Evolutionary conservation across 2,797 vertebrate species (phyloP).

Genomic region (Gobio occitaniae): DNA sequence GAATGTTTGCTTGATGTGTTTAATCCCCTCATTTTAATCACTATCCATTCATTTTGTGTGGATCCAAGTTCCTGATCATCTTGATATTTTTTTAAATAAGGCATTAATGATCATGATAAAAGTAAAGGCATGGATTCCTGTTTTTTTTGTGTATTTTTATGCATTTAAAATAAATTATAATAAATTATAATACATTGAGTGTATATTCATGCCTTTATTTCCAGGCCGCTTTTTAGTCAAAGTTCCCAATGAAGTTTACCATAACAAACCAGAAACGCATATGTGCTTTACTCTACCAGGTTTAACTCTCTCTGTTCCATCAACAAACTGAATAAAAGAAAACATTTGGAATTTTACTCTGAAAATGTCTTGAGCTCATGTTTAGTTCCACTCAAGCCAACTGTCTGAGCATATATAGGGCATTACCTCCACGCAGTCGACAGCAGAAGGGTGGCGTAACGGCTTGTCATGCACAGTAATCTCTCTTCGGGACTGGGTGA

Average conservation of each 20-base stretch:
- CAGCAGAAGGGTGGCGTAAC: conserved; percentile 3
- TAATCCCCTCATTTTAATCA: not conserved
- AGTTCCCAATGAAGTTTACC: conserved; percentile 59
- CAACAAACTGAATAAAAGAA: not conserved
- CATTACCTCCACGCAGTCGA: conserved; percentile 30
- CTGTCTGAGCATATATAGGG: not conserved
- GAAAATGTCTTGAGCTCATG: conserved; percentile 10
- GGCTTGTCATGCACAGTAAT: not conserved
- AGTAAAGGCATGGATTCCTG: not conserved
- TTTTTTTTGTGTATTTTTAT: not conserved
- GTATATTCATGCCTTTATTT: conserved; percentile 67
- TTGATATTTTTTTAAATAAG: not conserved
- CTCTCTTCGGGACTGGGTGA: not conserved
- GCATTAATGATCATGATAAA: not conserved
- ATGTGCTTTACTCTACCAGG: conserved; percentile 18
- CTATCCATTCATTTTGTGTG: not conserved
- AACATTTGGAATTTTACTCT: not conserved
- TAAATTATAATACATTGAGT: conserved; percentile 47
- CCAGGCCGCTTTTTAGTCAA: conserved; percentile 62
- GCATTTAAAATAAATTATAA: not conserved
- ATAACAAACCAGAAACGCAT: conserved; percentile 45
- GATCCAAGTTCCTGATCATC: not conserved
- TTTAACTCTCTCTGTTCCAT: not conserved
- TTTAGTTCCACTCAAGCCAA: conserved; percentile 19
- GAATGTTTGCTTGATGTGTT: conserved; percentile 9